Percentiles rank a stretch among this genome's conserved stretches.
Evolutionary conservation across 1,140 invertebrate species (phyloP).

Genomic region (Asbolus verrucosus): DNA sequence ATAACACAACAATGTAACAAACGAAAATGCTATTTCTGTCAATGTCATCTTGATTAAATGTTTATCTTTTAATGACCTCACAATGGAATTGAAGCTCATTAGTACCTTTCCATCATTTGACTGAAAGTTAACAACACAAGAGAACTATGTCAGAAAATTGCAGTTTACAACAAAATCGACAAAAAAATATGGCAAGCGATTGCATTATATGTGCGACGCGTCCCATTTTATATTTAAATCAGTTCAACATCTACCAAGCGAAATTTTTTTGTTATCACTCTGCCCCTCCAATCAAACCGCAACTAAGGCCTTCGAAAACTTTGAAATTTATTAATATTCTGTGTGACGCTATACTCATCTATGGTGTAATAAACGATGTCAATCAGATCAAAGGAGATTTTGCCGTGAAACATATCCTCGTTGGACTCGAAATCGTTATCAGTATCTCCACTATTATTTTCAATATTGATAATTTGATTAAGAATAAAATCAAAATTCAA

Average conservation of each 20-base stretch:
- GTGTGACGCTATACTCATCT: neutral
- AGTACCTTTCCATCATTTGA: too few relatives aligned
- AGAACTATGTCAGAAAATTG: too few relatives aligned
- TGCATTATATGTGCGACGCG: conserved; percentile 22
- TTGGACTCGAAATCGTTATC: conserved; percentile 2
- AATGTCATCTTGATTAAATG: too few relatives aligned
- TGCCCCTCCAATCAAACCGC: neutral
- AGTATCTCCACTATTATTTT: neutral
- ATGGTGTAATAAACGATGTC: neutral
- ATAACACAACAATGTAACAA: too few relatives aligned
- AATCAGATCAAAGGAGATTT: neutral
- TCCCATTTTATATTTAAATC: neutral
- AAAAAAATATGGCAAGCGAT: conserved; percentile 3
- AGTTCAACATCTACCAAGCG: conserved; percentile 10
- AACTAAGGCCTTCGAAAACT: neutral
- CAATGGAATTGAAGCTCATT: too few relatives aligned
- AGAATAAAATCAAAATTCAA: conserved; percentile 7
- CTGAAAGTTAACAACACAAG: too few relatives aligned
- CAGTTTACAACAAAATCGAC: neutral
- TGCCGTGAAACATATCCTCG: neutral
- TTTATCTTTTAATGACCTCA: too few relatives aligned
- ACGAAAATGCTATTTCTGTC: too few relatives aligned
- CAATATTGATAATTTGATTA: neutral
- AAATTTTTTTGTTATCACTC: conserved; percentile 2
- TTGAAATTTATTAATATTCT: conserved; percentile 9